Evolutionary conservation across 2,797 vertebrate genomes (phyloP).

Genomic region (Hylomyscus alleni): DNA sequence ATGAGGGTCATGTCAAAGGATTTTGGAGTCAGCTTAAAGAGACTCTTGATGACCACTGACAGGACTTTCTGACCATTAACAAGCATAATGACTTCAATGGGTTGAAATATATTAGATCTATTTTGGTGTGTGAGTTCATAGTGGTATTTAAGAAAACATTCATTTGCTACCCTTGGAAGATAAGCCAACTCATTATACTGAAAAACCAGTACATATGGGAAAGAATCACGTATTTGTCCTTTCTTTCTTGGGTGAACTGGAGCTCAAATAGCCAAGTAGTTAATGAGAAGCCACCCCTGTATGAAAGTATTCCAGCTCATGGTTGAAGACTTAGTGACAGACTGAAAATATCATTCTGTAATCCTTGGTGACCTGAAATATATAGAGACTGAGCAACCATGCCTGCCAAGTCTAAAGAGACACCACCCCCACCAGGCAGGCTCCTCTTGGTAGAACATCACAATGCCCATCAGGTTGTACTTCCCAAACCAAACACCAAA

Average conservation of each 20-base stretch:
- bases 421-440: not conserved
- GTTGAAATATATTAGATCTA: not conserved
- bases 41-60: not conserved
- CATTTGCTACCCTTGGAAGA: conserved; percentile 39
- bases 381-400: not conserved
- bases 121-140: conserved; percentile 28
- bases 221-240: conserved; percentile 29
- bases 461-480: not conserved
- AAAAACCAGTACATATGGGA: conserved; percentile 61
- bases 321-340: conserved; percentile 36
- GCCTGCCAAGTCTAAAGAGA: not conserved
- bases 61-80: not conserved
- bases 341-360: conserved; percentile 41
- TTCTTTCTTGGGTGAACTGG: conserved; percentile 46
- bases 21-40: not conserved
- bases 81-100: not conserved
- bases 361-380: not conserved
- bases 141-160: conserved; percentile 17
- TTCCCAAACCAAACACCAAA: not conserved
- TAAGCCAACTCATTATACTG: conserved; percentile 12
- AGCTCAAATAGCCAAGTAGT: conserved; percentile 34
- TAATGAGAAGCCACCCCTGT: conserved; percentile 32
- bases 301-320: not conserved
- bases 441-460: not conserved
- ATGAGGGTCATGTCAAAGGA: not conserved